Percentiles rank a stretch among this genome's conserved stretches.
Evolutionary conservation across 2,888 invertebrate species (phyloP).

Genomic region (Drosophila pseudotakahashii): DNA sequence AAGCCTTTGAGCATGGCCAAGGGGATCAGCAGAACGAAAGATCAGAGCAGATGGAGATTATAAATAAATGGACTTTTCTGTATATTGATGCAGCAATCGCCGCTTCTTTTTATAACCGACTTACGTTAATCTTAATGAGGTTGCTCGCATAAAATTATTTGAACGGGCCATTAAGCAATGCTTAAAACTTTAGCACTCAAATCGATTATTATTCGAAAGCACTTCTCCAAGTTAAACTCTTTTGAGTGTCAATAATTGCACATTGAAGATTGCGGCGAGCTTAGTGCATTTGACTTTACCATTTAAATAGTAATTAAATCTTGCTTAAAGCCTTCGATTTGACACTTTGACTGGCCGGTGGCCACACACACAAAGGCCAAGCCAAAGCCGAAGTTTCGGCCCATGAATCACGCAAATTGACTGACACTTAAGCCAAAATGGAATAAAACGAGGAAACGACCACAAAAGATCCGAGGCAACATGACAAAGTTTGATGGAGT

Average conservation of each 20-base stretch:
- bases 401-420: conserved; percentile 46
- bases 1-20: conserved; percentile 57
- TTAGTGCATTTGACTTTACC: conserved; percentile 29
- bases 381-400: conserved; percentile 4
- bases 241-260: conserved; percentile 34
- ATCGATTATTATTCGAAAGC: conserved; percentile 20
- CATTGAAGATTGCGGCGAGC: conserved; percentile 13
- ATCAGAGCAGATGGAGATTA: conserved; percentile 15
- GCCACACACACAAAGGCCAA: conserved; percentile 13
- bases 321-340: conserved; percentile 37
- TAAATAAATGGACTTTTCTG: neutral
- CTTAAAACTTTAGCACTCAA: conserved; percentile 8
- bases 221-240: neutral
- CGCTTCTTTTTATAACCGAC: conserved; percentile 57
- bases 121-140: conserved; percentile 61
- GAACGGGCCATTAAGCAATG: neutral
- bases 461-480: conserved; percentile 18
- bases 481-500: conserved; percentile 49
- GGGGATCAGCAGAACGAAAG: conserved; percentile 50
- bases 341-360: conserved; percentile 43
- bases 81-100: neutral
- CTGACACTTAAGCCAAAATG: conserved; percentile 49
- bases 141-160: conserved; percentile 30
- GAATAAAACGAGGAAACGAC: conserved; percentile 35
- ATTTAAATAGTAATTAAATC: conserved; percentile 43